Evolutionary conservation across 2,888 invertebrate species (phyloP).

Genomic region (Cerceris ruficornis): DNA sequence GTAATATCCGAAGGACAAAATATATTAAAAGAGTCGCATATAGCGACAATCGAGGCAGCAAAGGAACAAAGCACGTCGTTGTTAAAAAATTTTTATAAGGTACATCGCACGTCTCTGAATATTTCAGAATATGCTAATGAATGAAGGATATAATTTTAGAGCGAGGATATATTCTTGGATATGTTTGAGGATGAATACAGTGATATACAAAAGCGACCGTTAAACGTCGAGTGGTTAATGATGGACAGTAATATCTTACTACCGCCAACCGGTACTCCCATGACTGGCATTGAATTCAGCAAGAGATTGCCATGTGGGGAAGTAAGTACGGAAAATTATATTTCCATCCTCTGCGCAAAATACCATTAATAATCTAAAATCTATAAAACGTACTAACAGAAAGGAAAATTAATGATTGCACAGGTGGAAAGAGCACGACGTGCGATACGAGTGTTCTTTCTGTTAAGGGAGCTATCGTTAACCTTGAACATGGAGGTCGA

Average conservation of each 20-base stretch:
- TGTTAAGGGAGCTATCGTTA: conserved; percentile 91
- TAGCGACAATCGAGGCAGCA: conserved; percentile 87
- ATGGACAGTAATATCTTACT: conserved; percentile 98
- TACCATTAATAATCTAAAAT: not conserved
- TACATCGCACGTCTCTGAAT: conserved; percentile 61
- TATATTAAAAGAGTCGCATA: conserved; percentile 87
- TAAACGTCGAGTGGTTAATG: conserved; percentile 97
- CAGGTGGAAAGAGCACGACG: conserved; percentile 93
- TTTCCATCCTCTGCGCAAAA: not conserved
- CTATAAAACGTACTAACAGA: conserved; percentile 36
- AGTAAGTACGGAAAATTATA: conserved; percentile 83
- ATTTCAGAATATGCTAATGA: not conserved
- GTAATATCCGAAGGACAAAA: conserved; percentile 84
- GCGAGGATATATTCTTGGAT: conserved; percentile 98
- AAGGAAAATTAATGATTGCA: conserved; percentile 52
- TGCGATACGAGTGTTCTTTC: conserved; percentile 96
- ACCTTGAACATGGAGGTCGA: conserved; percentile 92
- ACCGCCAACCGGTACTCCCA: conserved; percentile 97
- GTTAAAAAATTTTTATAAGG: conserved; percentile 95
- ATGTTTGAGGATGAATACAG: conserved; percentile 99
- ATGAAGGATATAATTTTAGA: conserved; percentile 81
- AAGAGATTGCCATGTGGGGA: conserved; percentile 98
- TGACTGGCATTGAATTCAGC: conserved; percentile 97
- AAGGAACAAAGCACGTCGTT: conserved; percentile 92
- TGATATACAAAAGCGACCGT: conserved; percentile 92